Percentiles rank a stretch among this genome's conserved stretches.
These are phyloP conservation scores for Euphysa ruthae DNA, from an alignment of 30 jellyfish, hydroid and myxozoan species.

Conservation along the genomic window DNA sequence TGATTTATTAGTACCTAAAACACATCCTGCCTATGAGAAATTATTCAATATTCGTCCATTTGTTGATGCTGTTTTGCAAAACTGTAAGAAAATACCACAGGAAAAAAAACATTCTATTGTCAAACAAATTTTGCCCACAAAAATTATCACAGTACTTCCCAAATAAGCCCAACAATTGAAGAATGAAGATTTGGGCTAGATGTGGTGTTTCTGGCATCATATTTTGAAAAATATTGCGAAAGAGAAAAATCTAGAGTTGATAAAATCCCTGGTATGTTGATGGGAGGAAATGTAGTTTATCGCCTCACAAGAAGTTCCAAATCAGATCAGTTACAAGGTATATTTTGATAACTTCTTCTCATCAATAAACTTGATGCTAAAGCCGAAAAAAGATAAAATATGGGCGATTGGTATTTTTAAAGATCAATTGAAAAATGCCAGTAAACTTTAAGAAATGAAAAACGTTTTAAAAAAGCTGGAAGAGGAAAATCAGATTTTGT, in stretches of 20 bases:
- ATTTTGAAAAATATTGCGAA: too few relatives aligned
- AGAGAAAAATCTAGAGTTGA: too few relatives aligned
- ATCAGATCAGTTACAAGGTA: background rate
- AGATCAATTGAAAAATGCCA: background rate
- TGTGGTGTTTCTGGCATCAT: background rate
- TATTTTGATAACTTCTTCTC: too few relatives aligned
- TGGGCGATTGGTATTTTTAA: background rate
- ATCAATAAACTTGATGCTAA: background rate
- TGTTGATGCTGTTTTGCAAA: background rate
- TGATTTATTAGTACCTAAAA: too few relatives aligned
- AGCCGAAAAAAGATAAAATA: background rate
- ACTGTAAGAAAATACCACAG: background rate
- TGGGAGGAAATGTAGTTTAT: background rate
- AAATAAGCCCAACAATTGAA: background rate
- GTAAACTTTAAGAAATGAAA: background rate
- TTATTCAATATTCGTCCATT: background rate
- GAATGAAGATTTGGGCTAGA: background rate
- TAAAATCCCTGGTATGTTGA: background rate
- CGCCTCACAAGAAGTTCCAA: background rate
- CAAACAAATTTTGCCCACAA: too few relatives aligned
- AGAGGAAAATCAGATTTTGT: background rate
- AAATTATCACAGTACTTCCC: background rate
- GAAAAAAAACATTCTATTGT: too few relatives aligned
- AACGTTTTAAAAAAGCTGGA: background rate
- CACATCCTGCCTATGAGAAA: background rate